phyloP scores from a whole-genome alignment of 2,113 vertebrate species.

The Pseudolaguvia tuberculata region DNA sequence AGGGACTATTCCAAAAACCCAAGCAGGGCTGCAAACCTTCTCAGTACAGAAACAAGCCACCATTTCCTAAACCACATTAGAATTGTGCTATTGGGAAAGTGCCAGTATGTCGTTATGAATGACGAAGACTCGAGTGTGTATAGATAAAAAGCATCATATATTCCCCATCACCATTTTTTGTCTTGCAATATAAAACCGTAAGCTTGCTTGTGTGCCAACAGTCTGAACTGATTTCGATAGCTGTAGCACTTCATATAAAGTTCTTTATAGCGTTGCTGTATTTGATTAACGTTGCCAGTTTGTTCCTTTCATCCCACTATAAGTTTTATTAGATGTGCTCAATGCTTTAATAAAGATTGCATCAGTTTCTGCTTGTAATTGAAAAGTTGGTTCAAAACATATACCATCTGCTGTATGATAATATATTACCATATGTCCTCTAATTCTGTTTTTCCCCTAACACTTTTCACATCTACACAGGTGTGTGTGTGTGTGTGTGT shows the following conservation, averaged over 20 bases:
- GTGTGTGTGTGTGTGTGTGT: background rate
- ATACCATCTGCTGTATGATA: background rate
- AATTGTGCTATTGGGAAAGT: conserved; percentile 57
- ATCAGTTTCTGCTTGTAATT: background rate
- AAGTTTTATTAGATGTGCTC: background rate
- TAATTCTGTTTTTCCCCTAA: conserved; percentile 18
- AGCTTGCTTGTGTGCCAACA: background rate
- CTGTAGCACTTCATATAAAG: background rate
- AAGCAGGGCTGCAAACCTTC: conserved; percentile 25
- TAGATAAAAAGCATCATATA: conserved; percentile 5
- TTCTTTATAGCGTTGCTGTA: background rate
- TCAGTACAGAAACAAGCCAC: conserved; percentile 28
- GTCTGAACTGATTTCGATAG: background rate
- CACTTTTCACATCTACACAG: background rate
- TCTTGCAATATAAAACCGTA: conserved; percentile 4
- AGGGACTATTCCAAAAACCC: background rate
- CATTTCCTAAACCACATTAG: conserved; percentile 51
- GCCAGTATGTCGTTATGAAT: conserved; percentile 55
- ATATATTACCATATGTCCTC: background rate
- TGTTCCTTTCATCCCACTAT: background rate
- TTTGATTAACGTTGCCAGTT: conserved; percentile 2
- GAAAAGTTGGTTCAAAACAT: background rate
- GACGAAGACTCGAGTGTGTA: conserved; percentile 33
- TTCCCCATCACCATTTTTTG: conserved; percentile 7
- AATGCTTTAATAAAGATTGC: background rate